Evolutionary conservation across 2,888 invertebrate species (phyloP), one percentile per base, ranked within the genome.

Genomic region (Drosophila macrospina): DNA sequence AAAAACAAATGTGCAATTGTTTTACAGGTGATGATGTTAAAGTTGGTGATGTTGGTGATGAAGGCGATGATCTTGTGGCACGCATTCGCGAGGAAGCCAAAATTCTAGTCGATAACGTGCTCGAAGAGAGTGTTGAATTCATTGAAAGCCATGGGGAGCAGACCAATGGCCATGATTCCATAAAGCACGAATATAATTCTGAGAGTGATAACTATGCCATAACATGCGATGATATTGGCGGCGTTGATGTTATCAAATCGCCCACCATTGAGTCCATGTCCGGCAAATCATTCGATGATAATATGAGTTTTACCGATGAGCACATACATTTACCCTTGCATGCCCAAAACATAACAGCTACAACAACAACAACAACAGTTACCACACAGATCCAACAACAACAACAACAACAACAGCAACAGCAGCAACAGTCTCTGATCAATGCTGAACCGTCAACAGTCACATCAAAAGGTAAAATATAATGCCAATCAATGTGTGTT

Each of bases 181-280:
- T 71, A 36, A 83, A 71, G 67, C 76, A 75, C 15, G 90, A 90
- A 69, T 90, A 90, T 70, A 91, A 91, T 82, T 92, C 91, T 30
- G 92, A 92, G 63, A 92, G 92, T 85, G 92, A 92, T 60, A 90
- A 92, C 69, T 92, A 91, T 89, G 92, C 92, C 36, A 92, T 92
- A 28, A 92, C 92, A 69, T 92, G 91, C 77, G 91, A 92, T 77
- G 89, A 92, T 69, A 84, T 90, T 80, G 89, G 78, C 75, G 91
- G 91, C 65, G 85, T 90, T 69, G 91, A 91, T 86, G 90, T 91
- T 62, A 89, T 91, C 68, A 92, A 92, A 80, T 91, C 91, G 71
- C 91, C 92, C 73, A 91, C 92, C 54, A 91, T 92, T 83, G 92
- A 92, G 80, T 91, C 92, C 75, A 90, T 92, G 87, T 91, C 92